phyloP scores from a whole-genome alignment of 2,888 invertebrate species.

The Scaptomyza polygonia region DNA sequence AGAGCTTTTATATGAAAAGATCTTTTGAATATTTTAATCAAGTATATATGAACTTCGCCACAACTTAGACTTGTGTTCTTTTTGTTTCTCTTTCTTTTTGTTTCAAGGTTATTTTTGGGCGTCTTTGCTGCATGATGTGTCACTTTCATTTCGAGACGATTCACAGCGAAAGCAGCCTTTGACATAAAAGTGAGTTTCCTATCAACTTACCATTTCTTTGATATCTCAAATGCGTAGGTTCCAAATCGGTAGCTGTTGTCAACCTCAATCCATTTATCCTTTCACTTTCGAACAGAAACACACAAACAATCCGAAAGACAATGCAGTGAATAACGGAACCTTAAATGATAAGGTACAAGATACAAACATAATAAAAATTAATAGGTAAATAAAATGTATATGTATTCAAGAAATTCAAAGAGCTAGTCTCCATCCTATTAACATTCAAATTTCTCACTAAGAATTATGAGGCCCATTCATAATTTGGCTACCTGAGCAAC shows the following conservation, averaged over 20 bases:
- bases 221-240: constrained; percentile 48
- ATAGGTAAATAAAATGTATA: constrained; percentile 56
- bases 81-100: constrained; percentile 11
- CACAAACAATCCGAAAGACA: constrained; percentile 2
- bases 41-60: neutral
- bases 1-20: too few species aligned
- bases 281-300: constrained; percentile 58
- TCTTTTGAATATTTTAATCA: too few species aligned
- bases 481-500: constrained; percentile 53
- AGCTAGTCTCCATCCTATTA: constrained; percentile 40
- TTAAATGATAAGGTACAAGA: constrained; percentile 33
- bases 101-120: constrained; percentile 71
- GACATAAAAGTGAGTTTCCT: constrained; percentile 7
- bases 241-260: constrained; percentile 46
- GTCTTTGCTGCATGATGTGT: constrained; percentile 50
- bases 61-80: neutral
- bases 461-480: constrained; percentile 50
- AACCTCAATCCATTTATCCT: constrained; percentile 46
- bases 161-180: constrained; percentile 59
- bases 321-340: constrained; percentile 46
- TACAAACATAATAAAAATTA: constrained; percentile 59
- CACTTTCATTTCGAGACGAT: constrained; percentile 67
- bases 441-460: constrained; percentile 40
- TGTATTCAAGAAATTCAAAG: constrained; percentile 29
- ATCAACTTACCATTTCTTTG: constrained; percentile 24